Percentiles rank a stretch among this genome's conserved stretches.
Evolutionary conservation across 2,888 invertebrate species (phyloP).

Genomic region (Amphipyra tragopoginis): DNA sequence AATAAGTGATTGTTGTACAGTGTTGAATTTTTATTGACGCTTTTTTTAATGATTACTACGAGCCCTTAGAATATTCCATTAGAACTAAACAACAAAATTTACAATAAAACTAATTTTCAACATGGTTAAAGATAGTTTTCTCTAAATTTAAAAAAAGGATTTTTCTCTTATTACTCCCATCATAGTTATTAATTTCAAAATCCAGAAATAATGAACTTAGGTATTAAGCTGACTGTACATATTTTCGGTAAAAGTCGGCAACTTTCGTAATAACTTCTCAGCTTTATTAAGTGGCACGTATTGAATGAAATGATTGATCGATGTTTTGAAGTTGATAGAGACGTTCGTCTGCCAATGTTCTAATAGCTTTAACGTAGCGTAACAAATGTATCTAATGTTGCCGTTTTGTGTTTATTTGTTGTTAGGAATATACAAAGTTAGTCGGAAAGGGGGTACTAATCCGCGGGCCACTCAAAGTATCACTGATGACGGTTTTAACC

Average conservation of each 20-base stretch:
- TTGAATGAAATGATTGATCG: constrained; percentile 51
- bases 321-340: constrained; percentile 43
- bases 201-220: constrained; percentile 30
- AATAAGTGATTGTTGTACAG: no score
- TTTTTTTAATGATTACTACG: no score
- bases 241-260: constrained; percentile 28
- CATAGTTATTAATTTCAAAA: constrained; percentile 34
- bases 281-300: constrained; percentile 37
- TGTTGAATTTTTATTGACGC: no score
- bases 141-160: no score
- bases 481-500: no score
- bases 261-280: constrained; percentile 32
- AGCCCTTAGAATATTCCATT: no score
- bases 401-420: constrained; percentile 6
- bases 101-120: no score
- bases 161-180: no score
- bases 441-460: no score
- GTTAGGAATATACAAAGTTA: neutral
- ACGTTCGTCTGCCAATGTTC: constrained; percentile 24
- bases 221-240: constrained; percentile 28
- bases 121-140: no score
- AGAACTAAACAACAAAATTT: no score
- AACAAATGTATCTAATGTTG: constrained; percentile 32
- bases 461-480: no score
- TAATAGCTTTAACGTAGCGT: constrained; percentile 39